Evolutionary conservation across 2,888 invertebrate genomes (phyloP).

Genomic region (Parnassius orleans): DNA sequence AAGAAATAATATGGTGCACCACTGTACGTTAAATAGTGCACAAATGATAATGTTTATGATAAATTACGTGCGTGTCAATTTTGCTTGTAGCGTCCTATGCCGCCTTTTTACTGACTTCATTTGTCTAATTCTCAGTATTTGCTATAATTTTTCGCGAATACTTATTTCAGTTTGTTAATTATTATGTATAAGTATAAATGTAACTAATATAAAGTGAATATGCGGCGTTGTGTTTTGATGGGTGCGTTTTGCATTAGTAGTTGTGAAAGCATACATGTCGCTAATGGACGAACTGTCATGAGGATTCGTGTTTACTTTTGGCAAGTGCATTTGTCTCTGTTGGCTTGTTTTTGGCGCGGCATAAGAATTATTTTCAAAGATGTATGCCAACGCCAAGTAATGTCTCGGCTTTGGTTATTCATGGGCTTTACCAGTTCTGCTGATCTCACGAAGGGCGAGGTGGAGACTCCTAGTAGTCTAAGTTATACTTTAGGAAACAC

Average conservation of each 20-base stretch:
- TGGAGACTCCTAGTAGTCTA: conserved; percentile 74
- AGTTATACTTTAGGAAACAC: conserved; percentile 76
- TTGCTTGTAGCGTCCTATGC: conserved; percentile 69
- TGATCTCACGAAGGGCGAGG: conserved; percentile 74
- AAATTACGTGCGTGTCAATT: conserved; percentile 66
- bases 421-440: conserved; percentile 76
- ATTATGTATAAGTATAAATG: conserved; percentile 40
- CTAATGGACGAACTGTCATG: conserved; percentile 77
- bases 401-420: conserved; percentile 77
- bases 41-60: conserved; percentile 36
- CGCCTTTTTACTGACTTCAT: conserved; percentile 67
- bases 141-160: conserved; percentile 40
- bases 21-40: conserved; percentile 37
- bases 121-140: conserved; percentile 54
- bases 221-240: conserved; percentile 66
- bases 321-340: conserved; percentile 70
- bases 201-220: conserved; percentile 31
- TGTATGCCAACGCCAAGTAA: conserved; percentile 80
- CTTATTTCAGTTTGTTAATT: conserved; percentile 39
- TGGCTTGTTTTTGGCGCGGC: conserved; percentile 61
- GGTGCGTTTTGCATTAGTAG: conserved; percentile 73
- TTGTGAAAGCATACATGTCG: conserved; percentile 76
- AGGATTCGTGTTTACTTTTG: conserved; percentile 73
- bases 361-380: conserved; percentile 54
- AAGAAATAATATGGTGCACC: conserved; percentile 39